These are phyloP conservation scores for Phalacrocorax aristotelis DNA, from an alignment of 2,113 vertebrate species.

Conservation along the genomic window DNA sequence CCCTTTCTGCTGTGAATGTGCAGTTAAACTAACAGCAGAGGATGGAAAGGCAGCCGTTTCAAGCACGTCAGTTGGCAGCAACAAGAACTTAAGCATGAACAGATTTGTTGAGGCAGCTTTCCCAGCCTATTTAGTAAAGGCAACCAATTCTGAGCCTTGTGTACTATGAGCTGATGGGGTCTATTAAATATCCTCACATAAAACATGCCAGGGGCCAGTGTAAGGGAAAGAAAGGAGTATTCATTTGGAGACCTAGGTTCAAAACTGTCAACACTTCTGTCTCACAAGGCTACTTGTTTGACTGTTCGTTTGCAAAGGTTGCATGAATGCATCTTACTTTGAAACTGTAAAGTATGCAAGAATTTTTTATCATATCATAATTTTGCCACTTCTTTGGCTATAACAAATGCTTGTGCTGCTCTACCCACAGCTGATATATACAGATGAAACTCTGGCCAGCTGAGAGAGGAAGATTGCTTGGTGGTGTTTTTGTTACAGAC, in stretches of 20 bases:
- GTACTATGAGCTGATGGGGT: conserved; percentile 45
- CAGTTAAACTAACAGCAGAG: not conserved
- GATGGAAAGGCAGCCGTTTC: conserved; percentile 41
- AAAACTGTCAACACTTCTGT: not conserved
- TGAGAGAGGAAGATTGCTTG: not conserved
- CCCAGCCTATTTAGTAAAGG: not conserved
- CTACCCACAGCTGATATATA: not conserved
- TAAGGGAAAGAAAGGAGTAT: conserved; percentile 14
- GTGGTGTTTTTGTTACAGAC: not conserved
- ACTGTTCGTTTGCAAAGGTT: not conserved
- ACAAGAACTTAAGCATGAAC: conserved; percentile 55
- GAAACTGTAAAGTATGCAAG: not conserved
- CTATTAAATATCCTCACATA: conserved; percentile 54
- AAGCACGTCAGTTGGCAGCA: conserved; percentile 47
- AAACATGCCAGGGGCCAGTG: conserved; percentile 23
- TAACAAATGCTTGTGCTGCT: not conserved
- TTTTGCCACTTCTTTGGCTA: not conserved
- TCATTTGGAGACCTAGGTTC: not conserved
- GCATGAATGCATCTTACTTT: not conserved
- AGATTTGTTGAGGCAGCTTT: conserved; percentile 25
- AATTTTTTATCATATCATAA: not conserved
- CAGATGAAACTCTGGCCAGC: not conserved
- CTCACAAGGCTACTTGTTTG: not conserved
- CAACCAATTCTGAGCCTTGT: conserved; percentile 9
- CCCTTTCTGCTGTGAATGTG: not conserved